Percentiles rank a stretch among this genome's conserved stretches.
phyloP scores from a whole-genome alignment of 2,797 vertebrate species.

The Sebastolobus alascanus region DNA sequence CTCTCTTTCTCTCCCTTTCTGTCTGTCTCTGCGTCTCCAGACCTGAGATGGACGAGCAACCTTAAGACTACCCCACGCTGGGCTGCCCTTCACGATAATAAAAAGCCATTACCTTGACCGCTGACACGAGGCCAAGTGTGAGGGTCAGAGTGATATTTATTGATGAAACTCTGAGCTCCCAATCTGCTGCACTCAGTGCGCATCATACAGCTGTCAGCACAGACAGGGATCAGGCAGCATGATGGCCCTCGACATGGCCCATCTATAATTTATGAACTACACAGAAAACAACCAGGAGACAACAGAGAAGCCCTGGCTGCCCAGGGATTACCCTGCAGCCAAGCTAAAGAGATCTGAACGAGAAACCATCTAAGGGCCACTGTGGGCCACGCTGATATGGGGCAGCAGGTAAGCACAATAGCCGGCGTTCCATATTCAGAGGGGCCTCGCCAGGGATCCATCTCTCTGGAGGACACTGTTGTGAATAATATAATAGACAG shows the following conservation, averaged over 20 bases:
- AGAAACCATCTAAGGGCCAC: slow-evolving; percentile 81
- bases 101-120: slow-evolving; percentile 98
- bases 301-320: slow-evolving; percentile 86
- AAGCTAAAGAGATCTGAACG: slow-evolving; percentile 86
- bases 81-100: slow-evolving; percentile 93
- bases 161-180: slow-evolving; percentile 99
- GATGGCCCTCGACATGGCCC: slow-evolving; percentile 96
- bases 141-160: slow-evolving; percentile 99
- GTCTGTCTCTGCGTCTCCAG: slow-evolving; percentile 83
- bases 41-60: slow-evolving; percentile 89
- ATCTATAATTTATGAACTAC: slow-evolving; percentile 98
- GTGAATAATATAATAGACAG: slow-evolving; percentile 88
- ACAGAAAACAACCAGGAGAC: slow-evolving; percentile 92
- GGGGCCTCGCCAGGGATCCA: slow-evolving; percentile 76
- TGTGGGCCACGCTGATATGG: slow-evolving; percentile 78
- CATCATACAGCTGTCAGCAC: slow-evolving; percentile 99
- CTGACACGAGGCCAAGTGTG: slow-evolving; percentile 95
- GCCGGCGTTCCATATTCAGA: slow-evolving; percentile 88
- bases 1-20: slow-evolving; percentile 67
- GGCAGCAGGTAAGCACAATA: slow-evolving; percentile 85
- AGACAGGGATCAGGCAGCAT: slow-evolving; percentile 91
- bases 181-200: slow-evolving; percentile 98
- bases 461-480: slow-evolving; percentile 82
- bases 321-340: slow-evolving; percentile 86
- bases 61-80: slow-evolving; percentile 91